Evolutionary conservation across 2,113 vertebrate genomes (phyloP), one percentile per base, ranked within the genome.

Genomic region (Sceloporus tristichus): DNA sequence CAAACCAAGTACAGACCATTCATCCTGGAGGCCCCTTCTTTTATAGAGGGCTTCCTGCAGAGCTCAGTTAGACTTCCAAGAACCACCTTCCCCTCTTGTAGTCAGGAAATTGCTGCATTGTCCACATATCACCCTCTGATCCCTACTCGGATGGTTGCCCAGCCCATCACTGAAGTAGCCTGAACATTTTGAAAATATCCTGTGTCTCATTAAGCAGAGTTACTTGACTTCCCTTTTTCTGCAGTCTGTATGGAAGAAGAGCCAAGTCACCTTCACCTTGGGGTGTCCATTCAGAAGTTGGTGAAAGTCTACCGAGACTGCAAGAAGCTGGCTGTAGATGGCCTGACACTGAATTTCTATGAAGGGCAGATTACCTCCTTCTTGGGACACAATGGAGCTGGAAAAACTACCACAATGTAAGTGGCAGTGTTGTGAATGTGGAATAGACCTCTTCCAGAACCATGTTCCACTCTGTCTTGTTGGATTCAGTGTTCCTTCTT

Each of bases 381-480:
- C 93, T 94, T 99, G 89, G 99, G 99, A 79, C 99, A 99, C 95
- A 99, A 99, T 9, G 99, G 99, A 95, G 99, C 99, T 0, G 99
- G 99, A 18, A 99, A 99, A 94, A 99, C 99, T 38, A 99, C 99
- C 29, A 99, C 99, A 62, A 99, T 99, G 99, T 99, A 97, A 98
- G 98, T 56, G 88, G 73, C 9, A 87, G 90, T 56, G 70, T 3
- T 65, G 56, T 66, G 48, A 23, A 16, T 1, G 2, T 65, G 71
- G 13, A 66, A 56, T 62, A 88, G 53, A 48, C 7, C 1, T 21
- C 83, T 84, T 59, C 23, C 76, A 3, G 25, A 38, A 23, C 19
- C 68, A 13, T 29, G n/a, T 75, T 59, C 16, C 4, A 16, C 18
- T n/a, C 14, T 75, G n/a, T 70, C 9, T 4, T 8, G 8, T 16